These are phyloP conservation scores for Neodiprion pinetum DNA, from an alignment of 1,140 invertebrate species.

Conservation along the genomic window DNA sequence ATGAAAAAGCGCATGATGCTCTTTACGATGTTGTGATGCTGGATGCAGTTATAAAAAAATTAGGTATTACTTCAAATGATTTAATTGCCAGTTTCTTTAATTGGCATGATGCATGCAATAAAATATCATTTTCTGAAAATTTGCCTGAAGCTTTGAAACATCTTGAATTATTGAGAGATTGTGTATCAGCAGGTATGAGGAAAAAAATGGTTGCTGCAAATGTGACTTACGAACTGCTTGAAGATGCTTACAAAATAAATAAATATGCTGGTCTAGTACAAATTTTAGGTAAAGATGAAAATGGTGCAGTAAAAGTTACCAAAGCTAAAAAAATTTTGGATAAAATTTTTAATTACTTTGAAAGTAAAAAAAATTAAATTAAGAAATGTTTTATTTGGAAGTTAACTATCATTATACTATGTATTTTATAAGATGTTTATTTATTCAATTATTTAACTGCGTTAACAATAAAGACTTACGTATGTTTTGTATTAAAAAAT, in stretches of 20 bases:
- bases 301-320: slow-evolving; percentile 18
- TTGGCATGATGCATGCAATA: slow-evolving; percentile 15
- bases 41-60: slow-evolving; percentile 18
- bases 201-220: slow-evolving; percentile 24
- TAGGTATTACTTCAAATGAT: slow-evolving; percentile 9
- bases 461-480: too few species aligned
- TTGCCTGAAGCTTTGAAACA: slow-evolving; percentile 16
- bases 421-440: slow-evolving; percentile 1
- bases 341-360: slow-evolving; percentile 20
- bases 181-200: slow-evolving; percentile 15
- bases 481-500: background rate
- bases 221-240: slow-evolving; percentile 14
- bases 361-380: slow-evolving; percentile 15
- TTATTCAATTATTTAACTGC: background rate
- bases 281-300: slow-evolving; percentile 19
- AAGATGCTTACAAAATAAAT: slow-evolving; percentile 12
- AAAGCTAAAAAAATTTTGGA: slow-evolving; percentile 20
- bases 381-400: background rate
- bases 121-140: slow-evolving; percentile 17
- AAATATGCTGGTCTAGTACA: slow-evolving; percentile 16
- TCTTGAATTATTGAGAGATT: slow-evolving; percentile 15
- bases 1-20: slow-evolving; percentile 23
- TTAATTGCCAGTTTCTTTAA: slow-evolving; percentile 4
- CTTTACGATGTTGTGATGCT: slow-evolving; percentile 22
- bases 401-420: slow-evolving; percentile 8